phyloP scores from a whole-genome alignment of 2,797 vertebrate species.

The Danio tinwini region DNA sequence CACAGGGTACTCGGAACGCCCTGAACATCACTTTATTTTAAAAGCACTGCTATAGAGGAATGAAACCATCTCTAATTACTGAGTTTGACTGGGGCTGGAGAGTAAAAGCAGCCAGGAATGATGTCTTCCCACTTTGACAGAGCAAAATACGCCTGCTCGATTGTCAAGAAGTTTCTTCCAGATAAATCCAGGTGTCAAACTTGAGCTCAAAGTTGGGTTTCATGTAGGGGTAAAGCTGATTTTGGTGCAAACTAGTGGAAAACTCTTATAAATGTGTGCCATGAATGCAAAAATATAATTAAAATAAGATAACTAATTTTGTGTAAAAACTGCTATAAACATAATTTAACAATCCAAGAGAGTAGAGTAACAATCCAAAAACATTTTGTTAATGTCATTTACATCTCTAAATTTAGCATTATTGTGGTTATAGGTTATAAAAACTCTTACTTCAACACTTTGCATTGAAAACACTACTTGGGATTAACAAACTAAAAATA shows the following conservation, averaged over 20 bases:
- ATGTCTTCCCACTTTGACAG: no score
- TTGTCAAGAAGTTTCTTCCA: background rate
- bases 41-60: background rate
- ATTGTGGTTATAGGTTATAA: no score
- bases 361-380: no score
- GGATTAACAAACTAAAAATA: no score
- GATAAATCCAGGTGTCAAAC: background rate
- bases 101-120: background rate
- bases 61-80: background rate
- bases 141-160: background rate
- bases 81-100: background rate
- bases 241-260: background rate
- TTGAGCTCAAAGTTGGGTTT: background rate
- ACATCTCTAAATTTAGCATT: no score
- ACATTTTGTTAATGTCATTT: no score
- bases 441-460: no score
- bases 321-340: no score
- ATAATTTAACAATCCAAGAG: no score
- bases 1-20: background rate
- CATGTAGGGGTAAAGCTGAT: background rate
- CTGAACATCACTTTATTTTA: background rate
- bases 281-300: background rate
- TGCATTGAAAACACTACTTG: no score
- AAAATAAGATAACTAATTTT: no score
- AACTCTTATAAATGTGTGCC: background rate